Conservation (phyloP, 1,140 invertebrate species). For the Drosophila gunungcola region DNA sequence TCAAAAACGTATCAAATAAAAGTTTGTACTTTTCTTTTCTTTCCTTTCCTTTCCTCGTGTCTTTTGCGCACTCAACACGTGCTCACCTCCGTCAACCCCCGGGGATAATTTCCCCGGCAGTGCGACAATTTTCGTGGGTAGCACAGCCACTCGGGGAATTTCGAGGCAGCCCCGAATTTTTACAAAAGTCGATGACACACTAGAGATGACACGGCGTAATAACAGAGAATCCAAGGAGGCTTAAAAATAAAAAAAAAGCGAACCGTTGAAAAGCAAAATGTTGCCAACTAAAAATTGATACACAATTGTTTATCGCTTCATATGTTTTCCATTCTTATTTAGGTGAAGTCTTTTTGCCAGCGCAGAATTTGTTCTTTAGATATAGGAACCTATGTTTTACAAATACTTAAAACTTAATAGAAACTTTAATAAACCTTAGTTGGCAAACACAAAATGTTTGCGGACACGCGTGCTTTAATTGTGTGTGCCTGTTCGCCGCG, state of each 20-base stretch:
- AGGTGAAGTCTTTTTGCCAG: no score
- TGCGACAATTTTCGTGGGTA: conserved; percentile 62
- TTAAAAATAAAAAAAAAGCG: neutral
- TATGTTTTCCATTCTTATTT: no score
- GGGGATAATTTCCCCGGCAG: conserved; percentile 37
- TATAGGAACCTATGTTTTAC: no score
- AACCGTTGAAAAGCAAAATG: neutral
- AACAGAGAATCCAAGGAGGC: conserved; percentile 14
- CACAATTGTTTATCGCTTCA: neutral
- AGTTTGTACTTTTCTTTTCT: conserved; percentile 51
- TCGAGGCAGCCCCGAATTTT: conserved; percentile 8
- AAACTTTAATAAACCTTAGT: conserved; percentile 14
- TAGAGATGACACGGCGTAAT: conserved; percentile 48
- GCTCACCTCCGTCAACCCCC: conserved; percentile 17
- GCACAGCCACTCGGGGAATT: conserved; percentile 57
- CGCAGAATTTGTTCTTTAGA: no score
- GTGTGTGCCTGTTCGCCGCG: neutral
- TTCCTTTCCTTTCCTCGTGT: conserved; percentile 22
- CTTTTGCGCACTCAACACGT: conserved; percentile 73
- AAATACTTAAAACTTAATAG: neutral
- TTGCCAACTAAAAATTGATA: conserved; percentile 1
- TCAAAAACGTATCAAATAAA: conserved; percentile 83
- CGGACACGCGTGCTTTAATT: conserved; percentile 28
- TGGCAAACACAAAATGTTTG: conserved; percentile 15
- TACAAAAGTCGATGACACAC: conserved; percentile 38